Evolutionary conservation across 2,888 invertebrate genomes (phyloP).

Genomic region (Villa cingulata): DNA sequence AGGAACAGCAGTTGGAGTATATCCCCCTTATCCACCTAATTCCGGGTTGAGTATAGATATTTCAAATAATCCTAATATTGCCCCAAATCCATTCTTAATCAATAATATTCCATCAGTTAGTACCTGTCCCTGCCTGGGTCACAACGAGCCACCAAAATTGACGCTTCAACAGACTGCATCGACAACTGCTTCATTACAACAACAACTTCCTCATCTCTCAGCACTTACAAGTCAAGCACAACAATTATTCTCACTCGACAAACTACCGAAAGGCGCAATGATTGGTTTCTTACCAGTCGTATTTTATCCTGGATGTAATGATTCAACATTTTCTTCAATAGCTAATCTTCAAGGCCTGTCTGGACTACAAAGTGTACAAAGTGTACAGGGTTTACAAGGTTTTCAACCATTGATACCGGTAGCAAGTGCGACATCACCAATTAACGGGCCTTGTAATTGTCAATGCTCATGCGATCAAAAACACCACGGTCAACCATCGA

Average conservation of each 20-base stretch:
- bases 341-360: slow-evolving; percentile 25
- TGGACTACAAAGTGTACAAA: neutral
- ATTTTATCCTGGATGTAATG: slow-evolving; percentile 50
- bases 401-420: slow-evolving; percentile 10
- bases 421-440: neutral
- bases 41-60: slow-evolving; percentile 22
- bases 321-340: slow-evolving; percentile 24
- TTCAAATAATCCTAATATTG: slow-evolving; percentile 17
- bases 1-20: slow-evolving; percentile 30
- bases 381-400: slow-evolving; percentile 14
- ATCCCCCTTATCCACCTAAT: slow-evolving; percentile 37
- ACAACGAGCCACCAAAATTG: slow-evolving; percentile 39
- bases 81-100: slow-evolving; percentile 43
- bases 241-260: slow-evolving; percentile 27
- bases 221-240: slow-evolving; percentile 25
- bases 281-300: slow-evolving; percentile 59
- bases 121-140: slow-evolving; percentile 46
- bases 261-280: slow-evolving; percentile 43
- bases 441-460: slow-evolving; percentile 1
- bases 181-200: slow-evolving; percentile 28
- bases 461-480: slow-evolving; percentile 4
- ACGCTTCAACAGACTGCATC: slow-evolving; percentile 22
- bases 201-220: slow-evolving; percentile 30
- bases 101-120: slow-evolving; percentile 48
- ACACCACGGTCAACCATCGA: neutral